Percentiles rank a stretch among this genome's conserved stretches.
These are phyloP conservation scores for Toxotes lorentzi DNA, from an alignment of 2,797 vertebrate species.

Conservation along the genomic window DNA sequence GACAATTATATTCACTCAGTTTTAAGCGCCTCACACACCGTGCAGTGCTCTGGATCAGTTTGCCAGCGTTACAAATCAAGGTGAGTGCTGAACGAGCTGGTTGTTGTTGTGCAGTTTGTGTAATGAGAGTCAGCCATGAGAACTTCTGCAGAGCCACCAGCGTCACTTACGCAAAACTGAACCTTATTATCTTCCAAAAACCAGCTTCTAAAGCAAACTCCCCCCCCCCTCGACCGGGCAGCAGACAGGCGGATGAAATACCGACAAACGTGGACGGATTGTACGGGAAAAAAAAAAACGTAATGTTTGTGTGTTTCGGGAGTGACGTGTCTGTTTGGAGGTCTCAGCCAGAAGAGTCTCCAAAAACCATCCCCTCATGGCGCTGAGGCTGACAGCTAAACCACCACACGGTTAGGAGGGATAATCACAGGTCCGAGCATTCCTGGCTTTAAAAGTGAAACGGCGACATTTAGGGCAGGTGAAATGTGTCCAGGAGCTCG, in stretches of 20 bases:
- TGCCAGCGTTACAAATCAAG: conserved; percentile 35
- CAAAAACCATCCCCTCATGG: conserved; percentile 1
- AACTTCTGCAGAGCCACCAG: conserved; percentile 34
- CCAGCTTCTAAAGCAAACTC: not conserved
- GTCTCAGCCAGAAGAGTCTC: not conserved
- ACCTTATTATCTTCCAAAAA: not conserved
- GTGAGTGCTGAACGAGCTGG: conserved; percentile 46
- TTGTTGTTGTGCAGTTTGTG: conserved; percentile 16
- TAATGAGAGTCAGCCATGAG: conserved; percentile 34
- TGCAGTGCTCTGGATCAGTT: not conserved
- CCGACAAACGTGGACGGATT: not conserved
- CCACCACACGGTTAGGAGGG: not conserved
- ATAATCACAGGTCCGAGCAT: rapidly evolving
- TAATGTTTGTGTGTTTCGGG: not conserved
- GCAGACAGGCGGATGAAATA: not conserved
- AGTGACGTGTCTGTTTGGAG: conserved; percentile 28
- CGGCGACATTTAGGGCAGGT: rapidly evolving
- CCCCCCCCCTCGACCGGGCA: rapidly evolving
- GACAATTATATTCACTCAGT: not conserved
- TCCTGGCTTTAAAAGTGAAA: not conserved
- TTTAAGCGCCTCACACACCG: not conserved
- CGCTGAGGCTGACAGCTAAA: not conserved
- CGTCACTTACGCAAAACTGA: not conserved
- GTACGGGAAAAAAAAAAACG: not conserved
- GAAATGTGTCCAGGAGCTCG: rapidly evolving